Evolutionary conservation across 2,888 invertebrate genomes (phyloP).

Genomic region (Lamellibrachia columna): DNA sequence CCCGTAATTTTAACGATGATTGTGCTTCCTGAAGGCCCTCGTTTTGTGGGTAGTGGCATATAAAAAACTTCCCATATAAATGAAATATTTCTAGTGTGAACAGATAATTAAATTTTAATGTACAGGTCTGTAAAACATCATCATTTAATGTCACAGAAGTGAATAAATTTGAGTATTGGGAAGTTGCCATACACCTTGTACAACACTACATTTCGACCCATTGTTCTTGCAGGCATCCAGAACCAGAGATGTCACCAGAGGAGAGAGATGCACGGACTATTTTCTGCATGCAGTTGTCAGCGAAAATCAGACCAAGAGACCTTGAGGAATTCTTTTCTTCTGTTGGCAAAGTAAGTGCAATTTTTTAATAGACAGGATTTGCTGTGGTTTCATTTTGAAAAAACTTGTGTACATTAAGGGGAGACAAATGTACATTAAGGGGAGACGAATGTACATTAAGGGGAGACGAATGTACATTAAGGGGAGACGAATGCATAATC

Average conservation of each 20-base stretch:
- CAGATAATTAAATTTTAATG: too few relatives aligned
- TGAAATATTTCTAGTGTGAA: too few relatives aligned
- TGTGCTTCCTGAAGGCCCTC: too few relatives aligned
- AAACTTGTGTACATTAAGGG: not conserved
- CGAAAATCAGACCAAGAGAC: conserved; percentile 91
- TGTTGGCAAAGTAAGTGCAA: conserved; percentile 85
- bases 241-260: conserved; percentile 81
- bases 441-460: too few relatives aligned
- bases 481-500: too few relatives aligned
- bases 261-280: conserved; percentile 98
- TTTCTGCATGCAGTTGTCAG: conserved; percentile 98
- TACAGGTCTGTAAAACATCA: too few relatives aligned
- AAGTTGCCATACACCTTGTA: not conserved
- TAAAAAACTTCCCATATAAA: too few relatives aligned
- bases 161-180: not conserved
- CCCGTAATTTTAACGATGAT: too few relatives aligned
- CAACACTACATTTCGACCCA: not conserved
- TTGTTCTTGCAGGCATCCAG: conserved; percentile 33
- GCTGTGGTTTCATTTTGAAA: not conserved
- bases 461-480: too few relatives aligned
- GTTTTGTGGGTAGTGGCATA: too few relatives aligned
- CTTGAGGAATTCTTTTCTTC: conserved; percentile 98
- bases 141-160: too few relatives aligned
- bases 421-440: too few relatives aligned
- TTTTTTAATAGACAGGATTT: not conserved